Evolutionary conservation across 2,797 vertebrate species (phyloP).

Genomic region (Acestrorhynchus altus): DNA sequence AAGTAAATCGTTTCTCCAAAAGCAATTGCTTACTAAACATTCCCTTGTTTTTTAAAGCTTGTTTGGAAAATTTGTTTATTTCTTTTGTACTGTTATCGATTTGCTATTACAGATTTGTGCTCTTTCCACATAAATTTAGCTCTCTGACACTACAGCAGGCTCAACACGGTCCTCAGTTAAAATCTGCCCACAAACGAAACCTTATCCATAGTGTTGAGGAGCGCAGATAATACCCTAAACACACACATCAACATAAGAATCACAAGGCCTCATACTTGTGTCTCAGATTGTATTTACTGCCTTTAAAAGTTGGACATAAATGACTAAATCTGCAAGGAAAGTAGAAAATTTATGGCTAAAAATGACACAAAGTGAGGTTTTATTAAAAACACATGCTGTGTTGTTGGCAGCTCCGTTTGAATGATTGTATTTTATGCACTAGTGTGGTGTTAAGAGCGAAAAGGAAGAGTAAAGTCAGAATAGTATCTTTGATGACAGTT

Average conservation of each 20-base stretch:
- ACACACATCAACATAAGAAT: neutral
- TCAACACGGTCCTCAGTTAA: conserved; percentile 50
- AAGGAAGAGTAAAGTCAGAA: neutral
- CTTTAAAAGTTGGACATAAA: neutral
- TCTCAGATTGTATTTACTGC: neutral
- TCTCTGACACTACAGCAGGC: conserved; percentile 2
- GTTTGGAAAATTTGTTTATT: neutral
- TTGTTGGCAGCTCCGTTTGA: neutral
- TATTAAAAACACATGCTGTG: conserved; percentile 10
- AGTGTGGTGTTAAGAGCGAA: neutral
- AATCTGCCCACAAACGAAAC: conserved; percentile 44
- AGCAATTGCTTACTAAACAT: neutral
- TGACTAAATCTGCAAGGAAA: neutral
- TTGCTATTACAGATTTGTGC: too few relatives aligned
- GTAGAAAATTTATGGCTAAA: neutral
- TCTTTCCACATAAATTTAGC: neutral
- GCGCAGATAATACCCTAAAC: neutral
- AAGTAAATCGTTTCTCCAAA: neutral
- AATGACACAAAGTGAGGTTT: neutral
- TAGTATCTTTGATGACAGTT: neutral
- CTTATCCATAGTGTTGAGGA: conserved; percentile 21
- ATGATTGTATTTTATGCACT: neutral
- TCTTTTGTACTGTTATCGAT: too few relatives aligned
- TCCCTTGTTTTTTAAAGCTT: neutral
- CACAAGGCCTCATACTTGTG: neutral